Base-by-base conservation (phyloP, 2,797 vertebrate species). In the Thunnus albacares region DNA sequence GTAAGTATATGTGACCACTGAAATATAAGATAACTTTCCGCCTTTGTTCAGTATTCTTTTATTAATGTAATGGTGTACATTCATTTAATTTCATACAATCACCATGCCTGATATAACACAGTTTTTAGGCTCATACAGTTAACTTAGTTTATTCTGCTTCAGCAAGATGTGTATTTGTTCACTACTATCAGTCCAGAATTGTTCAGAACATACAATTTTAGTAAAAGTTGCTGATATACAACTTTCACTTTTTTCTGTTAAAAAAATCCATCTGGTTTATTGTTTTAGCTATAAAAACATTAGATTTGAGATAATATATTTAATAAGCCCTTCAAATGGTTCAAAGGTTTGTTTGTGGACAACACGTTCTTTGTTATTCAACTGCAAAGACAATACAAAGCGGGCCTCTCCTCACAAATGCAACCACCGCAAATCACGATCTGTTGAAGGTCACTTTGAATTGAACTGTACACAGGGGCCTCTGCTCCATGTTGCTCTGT, bases 401-500 rank as follows among this genome's bases (percentile, higher is more conserved):
- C 41, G 49, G 81, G 83, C 85, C 91, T 92, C 89, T 79, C 78
- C 84, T 59, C 77, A 91, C 85, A 94, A 94, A 90, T 91, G 90
- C 91, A 93, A 91, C 90, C 86, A 76, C 70, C 66, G 86, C 90
- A 92, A 85, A 93, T 92, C 87, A 89, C n/a, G 4, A 77, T 68
- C 53, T 55, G 81, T 90, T 83, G 76, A 88, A 91, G 85, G 84
- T 89, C 89, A 81, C 84, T 91, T 87, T 93, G 89, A 90, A 92
- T 78, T 88, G 88, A 75, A 79, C 73, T n/a, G 33, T 84, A 79
- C 76, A 64, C 4, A 38, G 69, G 87, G 84, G 91, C 81, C 90
- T 90, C 89, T 80, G 82, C 83, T 80, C 56, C 83, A 90, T 93
- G 81, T 86, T 94, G 95, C 94, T 89, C 90, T 88, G 93, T 95